These are phyloP conservation scores for Macrocentrus cingulum DNA, from an alignment of 1,140 invertebrate species.

Conservation along the genomic window DNA sequence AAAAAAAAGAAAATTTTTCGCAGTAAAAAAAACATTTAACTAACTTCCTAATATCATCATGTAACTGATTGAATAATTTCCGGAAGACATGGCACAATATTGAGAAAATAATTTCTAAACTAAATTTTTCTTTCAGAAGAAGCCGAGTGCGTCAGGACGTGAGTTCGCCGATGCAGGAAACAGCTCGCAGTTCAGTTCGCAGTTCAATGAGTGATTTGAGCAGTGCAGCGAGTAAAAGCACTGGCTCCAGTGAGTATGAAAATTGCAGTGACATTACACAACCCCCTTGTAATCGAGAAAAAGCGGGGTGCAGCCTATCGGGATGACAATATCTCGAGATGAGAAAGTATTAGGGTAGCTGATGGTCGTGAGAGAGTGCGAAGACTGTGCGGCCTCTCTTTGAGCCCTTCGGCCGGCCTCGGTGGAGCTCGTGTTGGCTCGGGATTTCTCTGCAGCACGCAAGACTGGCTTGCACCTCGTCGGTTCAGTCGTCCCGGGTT, in stretches of 20 bases:
- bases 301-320: background rate
- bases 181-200: conserved; percentile 55
- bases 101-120: conserved; percentile 3
- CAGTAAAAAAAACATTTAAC: too few species aligned
- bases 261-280: background rate
- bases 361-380: too few species aligned
- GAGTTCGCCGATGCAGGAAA: conserved; percentile 52
- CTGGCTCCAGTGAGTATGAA: conserved; percentile 49
- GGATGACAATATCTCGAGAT: conserved; percentile 12
- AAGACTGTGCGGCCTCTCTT: background rate
- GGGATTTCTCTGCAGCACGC: conserved; percentile 18
- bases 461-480: conserved; percentile 21
- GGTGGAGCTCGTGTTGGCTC: conserved; percentile 28
- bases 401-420: conserved; percentile 23
- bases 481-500: conserved; percentile 30
- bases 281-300: background rate
- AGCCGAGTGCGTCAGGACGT: conserved; percentile 48
- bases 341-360: too few species aligned
- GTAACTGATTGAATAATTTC: too few species aligned
- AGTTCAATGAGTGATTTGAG: conserved; percentile 58
- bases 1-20: too few species aligned
- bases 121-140: conserved; percentile 34
- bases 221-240: conserved; percentile 50
- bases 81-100: too few species aligned
- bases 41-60: too few species aligned